Base-by-base conservation (phyloP, 2,888 invertebrate genomes). In the Caenorhabditis drosophilae region DNA sequence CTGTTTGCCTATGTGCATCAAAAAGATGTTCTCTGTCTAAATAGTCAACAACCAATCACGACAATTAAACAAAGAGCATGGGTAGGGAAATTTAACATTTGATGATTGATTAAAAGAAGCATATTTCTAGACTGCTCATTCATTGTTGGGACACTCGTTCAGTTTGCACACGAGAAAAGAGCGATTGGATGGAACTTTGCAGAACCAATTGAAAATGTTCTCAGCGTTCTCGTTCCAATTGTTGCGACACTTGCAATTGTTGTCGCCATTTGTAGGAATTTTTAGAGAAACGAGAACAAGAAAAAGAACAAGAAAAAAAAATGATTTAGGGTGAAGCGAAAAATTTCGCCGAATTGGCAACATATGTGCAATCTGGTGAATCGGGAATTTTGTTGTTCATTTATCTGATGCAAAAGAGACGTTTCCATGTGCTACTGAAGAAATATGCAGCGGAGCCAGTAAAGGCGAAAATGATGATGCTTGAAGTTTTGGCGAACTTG, bases 331-430 rank as follows among this genome's bases (percentile, higher is more conserved):
- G 80, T 47, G 60, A 58, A 36, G 74, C 71, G 25, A 77, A 73
- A 53, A 80, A 80, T 31, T 71, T 82, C 40, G 78, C 80, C 16
- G 70, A 75, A 20, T 40, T 82, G 55, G 80, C 77, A 7, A 61
- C 73, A 12, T 69, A 68, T 44, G 63, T 80, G 36, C 60, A 69
- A 42, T 67, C 66, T 18, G 72, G 67, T 12, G 77, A 80, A 23
- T 74, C 79, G 4, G 81, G 82, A 47, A 81, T 78, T 35, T 57
- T 81, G 35, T 58, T 79, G n/a, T 82, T 81, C 57, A 75, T 79
- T 40, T 68, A 78, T 45, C 57, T 81, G 20, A 70, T 81, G 46
- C 79, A 81, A 52, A 71, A 71, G 50, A 78, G 79, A 23, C 70
- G 70, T 36, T 68, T 81, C 59, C 81, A 81, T 54, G 51, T 69